Base-by-base conservation (phyloP, 2,888 invertebrate genomes). In the Aethes cnicana region DNA sequence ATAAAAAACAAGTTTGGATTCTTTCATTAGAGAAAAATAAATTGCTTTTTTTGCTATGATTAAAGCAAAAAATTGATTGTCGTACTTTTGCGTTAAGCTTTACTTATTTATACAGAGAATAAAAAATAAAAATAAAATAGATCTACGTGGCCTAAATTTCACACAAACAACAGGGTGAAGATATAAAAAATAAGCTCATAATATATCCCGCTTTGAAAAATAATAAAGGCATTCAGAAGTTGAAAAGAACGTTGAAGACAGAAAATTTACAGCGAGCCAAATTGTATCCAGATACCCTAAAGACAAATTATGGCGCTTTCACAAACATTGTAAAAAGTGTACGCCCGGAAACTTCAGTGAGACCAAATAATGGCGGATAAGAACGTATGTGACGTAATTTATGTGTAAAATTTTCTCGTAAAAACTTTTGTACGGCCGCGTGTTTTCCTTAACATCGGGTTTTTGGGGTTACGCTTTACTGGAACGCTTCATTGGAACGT, bases 361-460 rank as follows among this genome's bases (percentile, higher is more conserved):
- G 77, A 75, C 82, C 80, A 77, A 84, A 83, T 84, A 82, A 83
- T 79, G 78, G 80, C 64, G 78, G 74, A 75, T 75, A 73, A 75
- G 79, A 83, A 73, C 79, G 81, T 74, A 74, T 81, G 81, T 78
- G 80, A 78, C 77, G 75, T 83, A 77, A 85, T 85, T 84, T 84
- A 82, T 83, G 79, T 80, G 72, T 72, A 72, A 79, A 82, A 82
- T 81, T 81, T 74, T 74, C 73, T 75, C 74, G 75, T 74, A 77
- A 79, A 83, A 83, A 81, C 71, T 81, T 80, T 66, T 46, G 52
- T 63, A 59, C 64, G 62, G 62, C 66, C 67, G 66, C 66, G 63
- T 69, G 64, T 76, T 77, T 72, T 71, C 66, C 67, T 66, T 72
- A 61, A 69, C 74, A 65, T 68, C 57, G 66, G 62, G 65, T 72